Evolutionary conservation across 2,113 vertebrate species (phyloP), one percentile per base, ranked within the genome.

Genomic region (Callionymus lyra): DNA sequence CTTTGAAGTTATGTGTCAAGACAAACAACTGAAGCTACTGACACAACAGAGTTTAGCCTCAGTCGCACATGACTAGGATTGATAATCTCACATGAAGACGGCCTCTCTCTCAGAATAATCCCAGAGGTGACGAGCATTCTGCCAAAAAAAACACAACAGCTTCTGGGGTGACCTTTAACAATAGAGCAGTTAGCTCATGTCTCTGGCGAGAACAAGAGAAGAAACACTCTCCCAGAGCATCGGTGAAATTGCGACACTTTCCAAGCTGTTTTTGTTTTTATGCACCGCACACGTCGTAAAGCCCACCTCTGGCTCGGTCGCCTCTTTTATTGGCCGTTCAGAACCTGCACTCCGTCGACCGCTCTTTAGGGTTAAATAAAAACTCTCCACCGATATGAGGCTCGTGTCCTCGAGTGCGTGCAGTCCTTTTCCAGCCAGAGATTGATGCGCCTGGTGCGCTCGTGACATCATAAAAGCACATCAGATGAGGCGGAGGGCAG

Each of bases 401-500:
- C 3, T 11, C 37, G 15, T 17, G 47, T 38, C 41, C 46, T 52
- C 34, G 71, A 69, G 62, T 56, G 55, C 67, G 21, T 27, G 21
- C 21, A 27, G 21, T 27, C 21, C 64, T 63, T 70, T 66, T 63
- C 59, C 66, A 45, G 59, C 50, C 44, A 4, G 31, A 53, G 58
- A 65, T 65, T 69, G 64, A 77, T 61, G 59, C 55, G 32, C 31
- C 39, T 49, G 16, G 47, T 9, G 15, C 18, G 33, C 41, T 63
- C 42, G 35, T 63, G 63, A 69, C 53, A 37, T 44, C n/a, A 55
- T 74, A 77, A 73, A 74, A 68, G 45, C 50, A 43, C 50, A 65
- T 53, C 54, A 18, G 45, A 63, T 47, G 42, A 60, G 67, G 69
- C 52, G 37, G 59, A 1, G 53, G 68, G 63, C 54, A 64, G 31